Percentiles rank a stretch among this genome's conserved stretches.
These are phyloP conservation scores for Hemiprocne comata DNA, from an alignment of 2,113 vertebrate species.

Conservation along the genomic window DNA sequence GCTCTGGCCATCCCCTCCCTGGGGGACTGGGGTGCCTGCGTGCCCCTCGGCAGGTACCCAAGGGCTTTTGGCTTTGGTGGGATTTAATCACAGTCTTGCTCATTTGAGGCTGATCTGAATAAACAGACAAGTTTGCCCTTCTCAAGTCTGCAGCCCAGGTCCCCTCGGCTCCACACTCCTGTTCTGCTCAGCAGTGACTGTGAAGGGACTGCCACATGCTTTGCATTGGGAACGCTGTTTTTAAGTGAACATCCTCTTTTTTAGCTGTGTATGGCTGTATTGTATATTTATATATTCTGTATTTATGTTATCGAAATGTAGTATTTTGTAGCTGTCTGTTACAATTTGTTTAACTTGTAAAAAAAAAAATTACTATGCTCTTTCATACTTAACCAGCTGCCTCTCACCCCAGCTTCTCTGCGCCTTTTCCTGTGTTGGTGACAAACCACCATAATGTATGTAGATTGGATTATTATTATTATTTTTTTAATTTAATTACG, in stretches of 20 bases:
- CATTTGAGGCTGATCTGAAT: background rate
- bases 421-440: constrained; percentile 24
- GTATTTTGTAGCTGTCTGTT: constrained; percentile 79
- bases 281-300: constrained; percentile 80
- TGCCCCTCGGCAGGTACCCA: background rate
- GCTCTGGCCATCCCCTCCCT: rapidly evolving
- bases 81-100: background rate
- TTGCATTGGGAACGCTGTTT: constrained; percentile 40
- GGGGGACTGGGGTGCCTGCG: background rate
- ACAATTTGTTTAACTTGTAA: constrained; percentile 79
- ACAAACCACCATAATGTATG: constrained; percentile 60
- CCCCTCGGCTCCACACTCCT: background rate
- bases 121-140: background rate
- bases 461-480: constrained; percentile 23
- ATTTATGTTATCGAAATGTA: constrained; percentile 77
- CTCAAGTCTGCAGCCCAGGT: background rate
- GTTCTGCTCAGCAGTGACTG: constrained; percentile 12
- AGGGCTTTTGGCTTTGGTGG: background rate
- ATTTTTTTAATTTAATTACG: constrained; percentile 81
- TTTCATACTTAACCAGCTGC: constrained; percentile 68
- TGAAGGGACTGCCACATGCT: background rate
- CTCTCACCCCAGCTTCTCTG: constrained; percentile 30
- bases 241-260: constrained; percentile 50
- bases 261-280: constrained; percentile 74
- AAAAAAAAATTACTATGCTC: constrained; percentile 75